phyloP scores from a whole-genome alignment of 2,888 invertebrate genomes.

The Theretra japonica region DNA sequence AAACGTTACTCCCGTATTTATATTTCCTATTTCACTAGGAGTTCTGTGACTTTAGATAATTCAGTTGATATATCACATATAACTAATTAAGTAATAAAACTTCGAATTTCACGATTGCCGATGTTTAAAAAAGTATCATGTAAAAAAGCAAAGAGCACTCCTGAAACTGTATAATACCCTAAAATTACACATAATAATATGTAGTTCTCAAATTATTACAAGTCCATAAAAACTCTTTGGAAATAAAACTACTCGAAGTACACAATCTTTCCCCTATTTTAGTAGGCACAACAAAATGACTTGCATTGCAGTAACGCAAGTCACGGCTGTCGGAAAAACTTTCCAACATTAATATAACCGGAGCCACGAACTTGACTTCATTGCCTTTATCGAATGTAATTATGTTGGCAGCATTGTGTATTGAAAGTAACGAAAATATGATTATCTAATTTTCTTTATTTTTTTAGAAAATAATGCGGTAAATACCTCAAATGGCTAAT shows the following conservation, averaged over 20 bases:
- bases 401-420: conserved; percentile 41
- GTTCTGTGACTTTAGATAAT: no score
- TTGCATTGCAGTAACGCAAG: conserved; percentile 66
- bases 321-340: conserved; percentile 63
- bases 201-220: not conserved
- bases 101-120: no score
- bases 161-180: not conserved
- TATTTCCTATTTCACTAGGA: no score
- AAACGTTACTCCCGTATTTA: no score
- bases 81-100: no score
- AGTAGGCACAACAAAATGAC: conserved; percentile 56
- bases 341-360: conserved; percentile 74
- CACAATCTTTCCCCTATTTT: conserved; percentile 36
- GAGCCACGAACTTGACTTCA: conserved; percentile 54
- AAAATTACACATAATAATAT: not conserved
- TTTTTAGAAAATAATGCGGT: not conserved
- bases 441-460: not conserved
- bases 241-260: conserved; percentile 34
- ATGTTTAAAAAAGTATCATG: no score
- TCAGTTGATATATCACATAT: no score
- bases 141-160: no score
- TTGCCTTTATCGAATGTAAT: conserved; percentile 53
- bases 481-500: no score
- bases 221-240: conserved; percentile 35
- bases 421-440: not conserved